phyloP scores from a whole-genome alignment of 2,888 invertebrate genomes.

The Brachypterus glaber region DNA sequence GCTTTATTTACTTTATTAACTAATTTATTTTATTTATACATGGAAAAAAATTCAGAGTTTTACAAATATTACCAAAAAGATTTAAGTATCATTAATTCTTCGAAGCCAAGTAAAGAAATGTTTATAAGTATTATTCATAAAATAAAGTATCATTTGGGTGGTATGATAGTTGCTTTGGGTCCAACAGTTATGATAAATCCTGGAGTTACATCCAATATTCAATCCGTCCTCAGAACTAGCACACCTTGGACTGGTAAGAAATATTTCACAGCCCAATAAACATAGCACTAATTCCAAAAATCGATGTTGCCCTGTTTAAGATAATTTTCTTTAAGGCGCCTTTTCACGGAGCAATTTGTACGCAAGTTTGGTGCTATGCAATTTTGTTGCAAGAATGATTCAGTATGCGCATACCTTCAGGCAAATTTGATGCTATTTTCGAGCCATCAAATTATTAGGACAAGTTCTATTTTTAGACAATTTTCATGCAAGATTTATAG shows the following conservation, averaged over 20 bases:
- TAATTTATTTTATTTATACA: slow-evolving; percentile 17
- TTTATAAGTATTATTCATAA: not conserved
- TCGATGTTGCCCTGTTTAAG: no score
- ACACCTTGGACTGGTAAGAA: slow-evolving; percentile 23
- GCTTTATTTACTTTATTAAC: slow-evolving; percentile 16
- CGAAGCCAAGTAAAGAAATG: not conserved
- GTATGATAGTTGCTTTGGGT: slow-evolving; percentile 23
- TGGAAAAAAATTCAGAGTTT: slow-evolving; percentile 22
- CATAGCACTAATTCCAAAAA: no score
- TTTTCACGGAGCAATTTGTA: no score
- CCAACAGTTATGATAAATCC: slow-evolving; percentile 25
- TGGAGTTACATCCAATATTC: slow-evolving; percentile 23
- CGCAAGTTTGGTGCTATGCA: no score
- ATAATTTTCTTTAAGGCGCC: no score
- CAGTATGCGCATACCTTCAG: no score
- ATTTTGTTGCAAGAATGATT: no score
- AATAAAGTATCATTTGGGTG: slow-evolving; percentile 14
- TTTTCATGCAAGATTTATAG: no score
- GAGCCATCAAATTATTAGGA: no score
- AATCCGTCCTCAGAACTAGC: slow-evolving; percentile 16
- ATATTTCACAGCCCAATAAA: not conserved
- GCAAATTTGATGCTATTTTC: no score
- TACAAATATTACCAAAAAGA: slow-evolving; percentile 22
- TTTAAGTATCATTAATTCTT: slow-evolving; percentile 5
- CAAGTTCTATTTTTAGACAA: no score